Evolutionary conservation across 1,140 invertebrate species (phyloP), one percentile per base, ranked within the genome.

Genomic region (Drosophila sproati): DNA sequence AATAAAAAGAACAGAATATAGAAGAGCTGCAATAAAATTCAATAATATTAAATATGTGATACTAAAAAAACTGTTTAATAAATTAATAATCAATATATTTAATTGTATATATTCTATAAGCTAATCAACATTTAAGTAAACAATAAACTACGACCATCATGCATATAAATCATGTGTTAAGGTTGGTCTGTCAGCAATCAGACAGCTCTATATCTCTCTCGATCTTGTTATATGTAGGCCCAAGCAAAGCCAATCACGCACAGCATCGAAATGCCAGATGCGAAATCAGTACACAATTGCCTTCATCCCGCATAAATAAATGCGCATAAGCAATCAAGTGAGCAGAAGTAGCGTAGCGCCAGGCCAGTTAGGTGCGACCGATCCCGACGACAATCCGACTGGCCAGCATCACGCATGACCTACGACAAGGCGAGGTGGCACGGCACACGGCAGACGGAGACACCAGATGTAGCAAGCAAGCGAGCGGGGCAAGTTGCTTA

Each of bases 371-470:
- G 60, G 57, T 78, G 50, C 66, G 59, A 68, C 56, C 48, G 37
- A 59, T 48, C 41, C 20, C 59, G 64, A 79, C 78, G 78, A 66
- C 60, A 32, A 63, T 41, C 39, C 66, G 31, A 41, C 37, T 52
- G 56, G 28, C 6, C 54, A 69, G 61, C 47, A 35, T 56, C 71
- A 82, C 79, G 79, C 82, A 71, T 74, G 82, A 86, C 79, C 82
- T 87, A 80, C 79, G 72, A 63, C 76, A 86, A 76, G 47, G 51
- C 12, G 39, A 41, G 39, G 7, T 41, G 51, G 54, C 61, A 4
- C 12, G 12, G 6, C n/a, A 43, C n/a, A 31, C 41, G 32, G 28
- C 55, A 43, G 55, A 41, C 37, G 45, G n/a, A 12, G 12, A 12
- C 12, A 12, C 12, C 12, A 12, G 20, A 20, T 20, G 20, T 20